These are phyloP conservation scores for Phataginus tetradactyla DNA, from an alignment of 2,797 vertebrate genomes.

Conservation along the genomic window DNA sequence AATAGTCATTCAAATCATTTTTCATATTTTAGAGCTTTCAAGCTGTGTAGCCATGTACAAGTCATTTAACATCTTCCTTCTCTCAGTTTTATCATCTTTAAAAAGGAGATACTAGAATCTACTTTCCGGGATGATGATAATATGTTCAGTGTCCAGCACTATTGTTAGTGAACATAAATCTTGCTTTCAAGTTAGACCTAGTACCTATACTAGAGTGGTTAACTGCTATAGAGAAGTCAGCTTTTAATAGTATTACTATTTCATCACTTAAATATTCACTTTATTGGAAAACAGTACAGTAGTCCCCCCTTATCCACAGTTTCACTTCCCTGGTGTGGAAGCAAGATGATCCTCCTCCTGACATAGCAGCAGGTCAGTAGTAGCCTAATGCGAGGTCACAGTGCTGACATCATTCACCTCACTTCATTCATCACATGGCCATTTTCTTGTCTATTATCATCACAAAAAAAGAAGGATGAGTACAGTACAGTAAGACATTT, in stretches of 20 bases:
- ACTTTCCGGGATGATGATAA: not conserved
- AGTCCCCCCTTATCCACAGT: not conserved
- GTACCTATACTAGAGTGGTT: not conserved
- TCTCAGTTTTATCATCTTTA: not conserved
- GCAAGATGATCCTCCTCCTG: not conserved
- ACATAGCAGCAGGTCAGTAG: not conserved
- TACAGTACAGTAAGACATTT: not conserved
- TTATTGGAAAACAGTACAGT: not conserved
- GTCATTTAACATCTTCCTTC: not conserved
- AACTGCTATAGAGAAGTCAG: not conserved
- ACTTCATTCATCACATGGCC: not conserved
- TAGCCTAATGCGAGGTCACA: not conserved
- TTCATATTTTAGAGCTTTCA: not conserved
- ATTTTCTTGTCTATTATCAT: not conserved
- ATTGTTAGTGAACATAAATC: not conserved
- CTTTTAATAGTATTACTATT: not conserved
- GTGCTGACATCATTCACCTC: not conserved
- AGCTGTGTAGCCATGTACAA: not conserved
- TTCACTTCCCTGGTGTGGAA: not conserved
- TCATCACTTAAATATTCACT: not conserved
- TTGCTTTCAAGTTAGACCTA: conserved; percentile 36
- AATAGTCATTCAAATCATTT: not conserved
- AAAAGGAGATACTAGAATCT: not conserved
- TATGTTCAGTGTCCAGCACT: not conserved
- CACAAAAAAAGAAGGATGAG: not conserved